Conservation (phyloP, 2,113 vertebrate genomes). For the Anarrhichthys ocellatus region DNA sequence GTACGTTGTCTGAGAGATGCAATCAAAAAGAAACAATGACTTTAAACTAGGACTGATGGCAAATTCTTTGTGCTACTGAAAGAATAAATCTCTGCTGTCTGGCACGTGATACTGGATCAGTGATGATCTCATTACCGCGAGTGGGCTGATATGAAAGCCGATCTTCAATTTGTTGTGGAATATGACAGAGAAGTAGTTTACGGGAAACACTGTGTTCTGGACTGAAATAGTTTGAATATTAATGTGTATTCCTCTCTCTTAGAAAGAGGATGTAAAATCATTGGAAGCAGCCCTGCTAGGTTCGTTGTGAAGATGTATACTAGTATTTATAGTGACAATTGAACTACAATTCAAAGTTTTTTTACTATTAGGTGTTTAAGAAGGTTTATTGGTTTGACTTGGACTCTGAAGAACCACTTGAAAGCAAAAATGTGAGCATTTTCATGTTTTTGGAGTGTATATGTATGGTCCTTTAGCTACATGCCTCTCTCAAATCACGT, state of each 20-base stretch:
- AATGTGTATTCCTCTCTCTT: neutral
- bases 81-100: slow-evolving; percentile 8
- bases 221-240: slow-evolving; percentile 8
- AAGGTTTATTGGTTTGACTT: neutral
- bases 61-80: neutral
- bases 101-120: slow-evolving; percentile 47
- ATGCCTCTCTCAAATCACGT: neutral
- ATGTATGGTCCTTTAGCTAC: neutral
- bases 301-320: neutral
- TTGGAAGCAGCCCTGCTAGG: neutral
- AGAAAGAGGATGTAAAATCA: neutral
- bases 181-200: slow-evolving; percentile 38
- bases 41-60: too few relatives aligned
- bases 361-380: neutral
- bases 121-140: slow-evolving; percentile 62
- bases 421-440: neutral
- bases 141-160: slow-evolving; percentile 58
- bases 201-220: slow-evolving; percentile 12
- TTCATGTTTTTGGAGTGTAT: neutral
- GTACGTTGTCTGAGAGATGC: too few relatives aligned
- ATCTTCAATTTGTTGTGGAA: slow-evolving; percentile 56
- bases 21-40: too few relatives aligned
- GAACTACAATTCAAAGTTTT: neutral
- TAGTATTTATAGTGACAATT: neutral
- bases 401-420: neutral